Base-by-base conservation (phyloP, 2,888 invertebrate species). In the Platycnemis pennipes region DNA sequence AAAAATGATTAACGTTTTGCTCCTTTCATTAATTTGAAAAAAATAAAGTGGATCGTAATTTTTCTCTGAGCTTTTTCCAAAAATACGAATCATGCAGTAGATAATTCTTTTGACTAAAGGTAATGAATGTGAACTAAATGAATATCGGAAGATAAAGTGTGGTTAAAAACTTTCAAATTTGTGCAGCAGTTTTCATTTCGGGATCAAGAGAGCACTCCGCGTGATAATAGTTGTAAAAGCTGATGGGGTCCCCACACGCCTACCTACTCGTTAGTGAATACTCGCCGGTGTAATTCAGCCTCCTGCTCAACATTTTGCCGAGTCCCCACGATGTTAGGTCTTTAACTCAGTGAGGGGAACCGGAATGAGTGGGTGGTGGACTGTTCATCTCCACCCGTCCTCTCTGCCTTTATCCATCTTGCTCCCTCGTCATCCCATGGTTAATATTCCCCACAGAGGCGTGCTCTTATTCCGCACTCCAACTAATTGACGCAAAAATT, bases 401-500 rank as follows among this genome's bases (percentile, higher is more conserved):
- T 63, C 63, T 26, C 63, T n/a, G n/a, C 26, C 63, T 37, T 77
- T 77, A 77, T 37, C 13, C 77, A 11, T 37, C 31, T 37, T 37
- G 8, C 37, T 77, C 13, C 26, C 8, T 37, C 63, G 26, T 7
- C 37, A 11, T 2, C 77, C 37, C 77, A 77, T 77, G 77, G 77
- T 77, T 77, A 77, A 77, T n/a, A 77, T 77, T 37, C 77, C 77
- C 77, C 13, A 77, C 77, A 37, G 77, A 77, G 77, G 11, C 77
- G 0, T 37, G 26, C 31, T 77, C 77, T 77, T 77, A 77, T 37
- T 77, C 37, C 31, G 77, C 77, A 77, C 77, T 77, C 77, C 77
- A 77, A 31, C 37, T 77, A 77, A 77, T 77, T 77, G 77, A 77
- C 77, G 26, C 77, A 77, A 77, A 77, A 77, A 37, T 77, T 37